phyloP scores from a whole-genome alignment of 2,113 vertebrate species.

The Origma solitaria region DNA sequence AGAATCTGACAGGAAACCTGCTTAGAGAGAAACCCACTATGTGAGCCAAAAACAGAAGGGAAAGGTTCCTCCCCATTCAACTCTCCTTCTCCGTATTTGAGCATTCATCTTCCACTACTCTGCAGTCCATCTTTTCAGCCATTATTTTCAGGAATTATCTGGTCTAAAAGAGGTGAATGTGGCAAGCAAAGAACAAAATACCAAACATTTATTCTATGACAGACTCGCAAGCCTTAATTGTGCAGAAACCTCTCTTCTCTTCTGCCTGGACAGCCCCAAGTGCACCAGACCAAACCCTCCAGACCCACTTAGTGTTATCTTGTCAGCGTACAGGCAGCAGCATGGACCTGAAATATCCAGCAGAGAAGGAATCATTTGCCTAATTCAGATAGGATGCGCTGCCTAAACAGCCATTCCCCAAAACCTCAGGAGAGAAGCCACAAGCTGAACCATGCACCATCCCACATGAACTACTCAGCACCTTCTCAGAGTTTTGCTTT shows the following conservation, averaged over 20 bases:
- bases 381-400: neutral
- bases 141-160: neutral
- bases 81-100: neutral
- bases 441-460: neutral
- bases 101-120: neutral
- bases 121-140: neutral
- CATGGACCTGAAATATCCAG: neutral
- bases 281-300: neutral
- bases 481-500: neutral
- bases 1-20: neutral
- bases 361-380: neutral
- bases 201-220: neutral
- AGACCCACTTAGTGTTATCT: neutral
- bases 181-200: neutral
- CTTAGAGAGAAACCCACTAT: neutral
- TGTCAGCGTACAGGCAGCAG: neutral
- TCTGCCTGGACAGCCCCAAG: neutral
- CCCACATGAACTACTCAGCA: neutral
- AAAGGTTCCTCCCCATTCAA: neutral
- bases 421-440: neutral
- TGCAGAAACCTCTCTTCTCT: neutral
- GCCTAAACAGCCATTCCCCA: neutral
- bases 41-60: neutral
- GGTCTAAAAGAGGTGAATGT: neutral
- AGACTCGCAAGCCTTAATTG: neutral